Percentiles rank a stretch among this genome's conserved stretches.
phyloP scores from a whole-genome alignment of 2,888 invertebrate species.

The Carcina quercana region DNA sequence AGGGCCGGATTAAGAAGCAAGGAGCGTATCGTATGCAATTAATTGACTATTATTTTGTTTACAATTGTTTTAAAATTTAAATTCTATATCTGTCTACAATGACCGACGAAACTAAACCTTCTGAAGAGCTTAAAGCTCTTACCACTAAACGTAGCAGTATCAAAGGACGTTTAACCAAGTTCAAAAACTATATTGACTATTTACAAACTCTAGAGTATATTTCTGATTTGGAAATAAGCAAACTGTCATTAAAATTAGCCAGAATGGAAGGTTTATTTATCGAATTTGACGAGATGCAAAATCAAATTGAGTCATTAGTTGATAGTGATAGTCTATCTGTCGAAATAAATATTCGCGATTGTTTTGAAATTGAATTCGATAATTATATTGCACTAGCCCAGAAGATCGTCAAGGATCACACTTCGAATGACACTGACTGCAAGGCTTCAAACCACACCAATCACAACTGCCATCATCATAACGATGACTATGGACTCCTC shows the following conservation, averaged over 20 bases:
- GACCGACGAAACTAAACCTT: too few relatives aligned
- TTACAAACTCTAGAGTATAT: background rate
- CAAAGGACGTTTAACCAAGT: conserved; percentile 9
- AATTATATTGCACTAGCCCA: conserved; percentile 14
- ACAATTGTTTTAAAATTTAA: too few relatives aligned
- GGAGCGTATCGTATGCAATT: too few relatives aligned
- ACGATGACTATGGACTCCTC: conserved; percentile 6
- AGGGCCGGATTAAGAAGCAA: too few relatives aligned
- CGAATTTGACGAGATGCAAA: conserved; percentile 14
- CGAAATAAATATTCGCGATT: conserved; percentile 15
- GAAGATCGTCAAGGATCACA: conserved; percentile 10
- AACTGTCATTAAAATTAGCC: conserved; percentile 5
- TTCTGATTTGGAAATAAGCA: conserved; percentile 1
- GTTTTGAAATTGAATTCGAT: conserved; percentile 12
- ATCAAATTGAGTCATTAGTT: conserved; percentile 13
- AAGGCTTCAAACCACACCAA: background rate
- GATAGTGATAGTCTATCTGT: conserved; percentile 5
- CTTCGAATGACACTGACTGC: conserved; percentile 1
- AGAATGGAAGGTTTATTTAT: conserved; percentile 10
- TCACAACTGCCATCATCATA: background rate
- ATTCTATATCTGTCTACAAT: too few relatives aligned
- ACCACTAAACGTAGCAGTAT: conserved; percentile 4
- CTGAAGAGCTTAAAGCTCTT: conserved; percentile 3
- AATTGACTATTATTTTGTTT: too few relatives aligned
- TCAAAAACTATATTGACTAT: conserved; percentile 2